Percentiles rank a stretch among this genome's conserved stretches.
These are phyloP conservation scores for Nyleta sp. DNA, from an alignment of 2,888 invertebrate genomes.

Conservation along the genomic window DNA sequence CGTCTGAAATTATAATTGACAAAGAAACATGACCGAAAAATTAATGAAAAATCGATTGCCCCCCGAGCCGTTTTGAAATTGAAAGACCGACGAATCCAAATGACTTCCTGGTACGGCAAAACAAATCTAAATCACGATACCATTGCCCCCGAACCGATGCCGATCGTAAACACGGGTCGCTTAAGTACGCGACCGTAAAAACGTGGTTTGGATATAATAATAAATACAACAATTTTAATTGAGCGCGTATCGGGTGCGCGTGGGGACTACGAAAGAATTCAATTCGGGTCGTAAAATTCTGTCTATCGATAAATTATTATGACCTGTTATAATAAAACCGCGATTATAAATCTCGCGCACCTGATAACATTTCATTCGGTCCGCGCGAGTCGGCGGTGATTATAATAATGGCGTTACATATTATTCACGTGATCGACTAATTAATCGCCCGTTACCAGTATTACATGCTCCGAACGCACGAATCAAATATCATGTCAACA, in stretches of 20 bases:
- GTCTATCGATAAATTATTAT: conserved; percentile 33
- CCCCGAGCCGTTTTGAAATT: too few species aligned
- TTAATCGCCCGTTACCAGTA: conserved; percentile 38
- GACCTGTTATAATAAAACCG: conserved; percentile 40
- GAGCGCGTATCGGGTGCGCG: conserved; percentile 15
- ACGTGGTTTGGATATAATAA: conserved; percentile 32
- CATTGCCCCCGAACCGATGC: not conserved
- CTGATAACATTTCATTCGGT: conserved; percentile 40
- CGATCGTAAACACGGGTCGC: not conserved
- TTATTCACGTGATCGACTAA: conserved; percentile 37
- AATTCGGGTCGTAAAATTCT: conserved; percentile 26
- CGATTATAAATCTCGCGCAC: conserved; percentile 39
- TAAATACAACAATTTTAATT: conserved; percentile 39
- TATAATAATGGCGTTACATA: conserved; percentile 41
- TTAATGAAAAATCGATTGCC: too few species aligned
- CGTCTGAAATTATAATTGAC: too few species aligned
- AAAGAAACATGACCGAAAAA: too few species aligned
- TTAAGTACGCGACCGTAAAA: conserved; percentile 8
- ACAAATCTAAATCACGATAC: conserved; percentile 6
- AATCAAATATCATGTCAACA: conserved; percentile 20
- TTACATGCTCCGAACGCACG: not conserved
- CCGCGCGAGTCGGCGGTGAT: conserved; percentile 17
- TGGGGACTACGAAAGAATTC: not conserved
- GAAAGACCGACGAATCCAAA: too few species aligned
- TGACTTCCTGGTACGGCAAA: conserved; percentile 7